These are phyloP conservation scores for Dioctria linearis DNA, from an alignment of 2,888 invertebrate species.

Conservation along the genomic window DNA sequence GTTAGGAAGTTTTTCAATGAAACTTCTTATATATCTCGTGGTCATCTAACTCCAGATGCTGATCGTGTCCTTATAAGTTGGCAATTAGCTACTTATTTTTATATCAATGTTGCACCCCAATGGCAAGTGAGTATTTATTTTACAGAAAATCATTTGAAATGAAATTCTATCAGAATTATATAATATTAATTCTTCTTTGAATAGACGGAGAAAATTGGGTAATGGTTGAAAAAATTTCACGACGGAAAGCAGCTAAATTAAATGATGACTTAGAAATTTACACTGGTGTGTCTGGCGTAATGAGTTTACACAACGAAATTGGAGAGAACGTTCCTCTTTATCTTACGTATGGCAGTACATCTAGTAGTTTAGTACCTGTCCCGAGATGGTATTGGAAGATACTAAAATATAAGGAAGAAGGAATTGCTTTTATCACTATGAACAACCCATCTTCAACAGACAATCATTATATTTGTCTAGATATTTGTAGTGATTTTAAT, in stretches of 20 bases:
- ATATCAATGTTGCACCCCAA: conserved; percentile 72
- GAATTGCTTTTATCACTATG: conserved; percentile 70
- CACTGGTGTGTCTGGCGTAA: conserved; percentile 70
- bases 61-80: conserved; percentile 71
- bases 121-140: conserved; percentile 67
- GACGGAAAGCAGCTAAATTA: conserved; percentile 67
- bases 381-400: conserved; percentile 72
- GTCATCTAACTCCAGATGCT: conserved; percentile 72
- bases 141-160: too few relatives aligned
- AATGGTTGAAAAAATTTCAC: conserved; percentile 67
- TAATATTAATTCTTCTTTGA: too few relatives aligned
- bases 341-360: conserved; percentile 63
- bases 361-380: conserved; percentile 68
- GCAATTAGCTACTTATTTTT: conserved; percentile 72
- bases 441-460: conserved; percentile 71
- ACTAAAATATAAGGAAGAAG: conserved; percentile 67
- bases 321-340: conserved; percentile 66
- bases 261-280: conserved; percentile 67
- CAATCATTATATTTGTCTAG: conserved; percentile 65
- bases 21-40: conserved; percentile 68
- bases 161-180: not conserved
- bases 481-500: conserved; percentile 67
- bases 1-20: conserved; percentile 64
- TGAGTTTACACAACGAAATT: conserved; percentile 66
- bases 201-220: conserved; percentile 71